These are phyloP conservation scores for Cynodonichthys magdalenae DNA, from an alignment of 2,797 vertebrate genomes.

Conservation along the genomic window DNA sequence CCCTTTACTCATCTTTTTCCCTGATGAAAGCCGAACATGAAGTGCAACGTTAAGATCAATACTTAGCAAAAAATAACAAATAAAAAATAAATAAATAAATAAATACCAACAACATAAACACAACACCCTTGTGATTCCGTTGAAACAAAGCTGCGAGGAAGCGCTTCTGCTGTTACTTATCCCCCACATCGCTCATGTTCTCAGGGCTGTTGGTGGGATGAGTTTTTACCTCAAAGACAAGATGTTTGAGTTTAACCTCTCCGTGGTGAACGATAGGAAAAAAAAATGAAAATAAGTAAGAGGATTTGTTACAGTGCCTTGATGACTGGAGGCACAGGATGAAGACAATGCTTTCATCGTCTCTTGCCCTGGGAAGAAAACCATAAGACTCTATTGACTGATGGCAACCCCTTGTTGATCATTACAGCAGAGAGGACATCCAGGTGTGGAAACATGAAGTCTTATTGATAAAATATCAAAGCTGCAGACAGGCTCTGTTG, in stretches of 20 bases:
- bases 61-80: constrained; percentile 74
- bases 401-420: constrained; percentile 70
- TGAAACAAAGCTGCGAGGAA: constrained; percentile 55
- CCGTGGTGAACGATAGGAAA: constrained; percentile 26
- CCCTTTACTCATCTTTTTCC: constrained; percentile 66
- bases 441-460: constrained; percentile 70
- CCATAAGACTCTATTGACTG: constrained; percentile 65
- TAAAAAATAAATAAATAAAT: too few relatives aligned
- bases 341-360: constrained; percentile 64
- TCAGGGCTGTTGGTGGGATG: constrained; percentile 48
- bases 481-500: constrained; percentile 69
- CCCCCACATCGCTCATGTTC: constrained; percentile 47
- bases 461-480: constrained; percentile 81
- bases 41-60: constrained; percentile 75
- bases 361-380: constrained; percentile 60
- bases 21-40: constrained; percentile 67
- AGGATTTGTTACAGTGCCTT: constrained; percentile 46
- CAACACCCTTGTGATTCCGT: constrained; percentile 68
- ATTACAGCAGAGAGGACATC: constrained; percentile 67
- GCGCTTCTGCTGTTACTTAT: constrained; percentile 33
- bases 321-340: constrained; percentile 60
- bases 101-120: constrained; percentile 67
- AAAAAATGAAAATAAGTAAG: constrained; percentile 40
- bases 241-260: constrained; percentile 55
- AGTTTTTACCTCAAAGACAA: constrained; percentile 43